Base-by-base conservation (phyloP, 2,888 invertebrate species). In the Hyposoter dolosus region DNA sequence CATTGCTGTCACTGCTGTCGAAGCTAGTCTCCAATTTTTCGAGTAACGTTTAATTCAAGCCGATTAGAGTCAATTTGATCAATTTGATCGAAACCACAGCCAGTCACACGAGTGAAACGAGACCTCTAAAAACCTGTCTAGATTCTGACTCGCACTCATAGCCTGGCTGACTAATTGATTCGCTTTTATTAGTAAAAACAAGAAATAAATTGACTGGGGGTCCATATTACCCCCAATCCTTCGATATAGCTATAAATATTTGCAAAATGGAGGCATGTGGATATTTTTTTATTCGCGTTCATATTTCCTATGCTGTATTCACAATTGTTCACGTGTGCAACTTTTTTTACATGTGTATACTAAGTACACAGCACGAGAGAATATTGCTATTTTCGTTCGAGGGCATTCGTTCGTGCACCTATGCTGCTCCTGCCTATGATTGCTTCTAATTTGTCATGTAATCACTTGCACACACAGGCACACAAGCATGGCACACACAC, bases 371-470 rank as follows among this genome's bases (percentile, higher is more conserved):
- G 4, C 60, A 17, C 40, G 50, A 47, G 47, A 28, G 40, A 68
- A 56, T 53, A 7, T 40, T 63, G 50, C 79, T 85, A 85, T 85
- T 85, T 85, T 79, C 47, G 56, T 71, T 53, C 35, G 63, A 23
- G 69, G 17, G 28, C 45, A 19, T 53, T 32, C 68, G 78, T 82
- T 74, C 60, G 47, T 60, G 68, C 75, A 85, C 85, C 76, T 72
- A 80, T 77, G 47, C 40, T 15, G 74, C 12, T 47, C 32, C 43
- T 45, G 28, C 28, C 71, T 35, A 40, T 43, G 28, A 60, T 60
- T 28, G 60, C 28, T 60, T 28, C 10, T 60, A 60, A 60, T 60
- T 60, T 60, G 60, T 60, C 60, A 60, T 60, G 15, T 60, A 60
- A 60, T 60, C 60, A 60, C 28, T 28, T 10, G 5, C 28, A 66